phyloP scores from a whole-genome alignment of 2,888 invertebrate genomes.

The Amaurobius ferox region DNA sequence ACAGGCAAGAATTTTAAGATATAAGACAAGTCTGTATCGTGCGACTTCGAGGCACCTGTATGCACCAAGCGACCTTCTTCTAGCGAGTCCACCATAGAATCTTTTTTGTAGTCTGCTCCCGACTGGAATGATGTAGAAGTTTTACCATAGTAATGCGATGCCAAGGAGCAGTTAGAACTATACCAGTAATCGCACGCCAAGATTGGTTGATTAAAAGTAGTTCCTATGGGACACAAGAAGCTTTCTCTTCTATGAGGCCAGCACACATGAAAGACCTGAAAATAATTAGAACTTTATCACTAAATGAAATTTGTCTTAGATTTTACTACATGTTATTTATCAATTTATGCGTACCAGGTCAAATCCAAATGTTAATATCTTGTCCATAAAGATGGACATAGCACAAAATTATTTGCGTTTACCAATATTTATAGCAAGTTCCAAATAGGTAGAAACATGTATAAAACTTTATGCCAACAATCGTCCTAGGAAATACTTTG shows the following conservation, averaged over 20 bases:
- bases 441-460: too few species aligned
- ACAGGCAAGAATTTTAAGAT: conserved; percentile 32
- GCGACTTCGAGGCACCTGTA: not conserved
- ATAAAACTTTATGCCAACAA: too few species aligned
- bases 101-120: not conserved
- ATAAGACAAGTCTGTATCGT: not conserved
- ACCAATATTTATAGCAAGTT: too few species aligned
- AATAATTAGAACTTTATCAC: too few species aligned
- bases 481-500: too few species aligned
- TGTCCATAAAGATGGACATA: too few species aligned
- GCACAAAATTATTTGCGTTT: too few species aligned
- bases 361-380: too few species aligned
- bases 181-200: conserved; percentile 75
- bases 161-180: conserved; percentile 81
- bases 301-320: too few species aligned
- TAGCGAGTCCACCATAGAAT: not conserved
- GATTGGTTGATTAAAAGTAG: conserved; percentile 75
- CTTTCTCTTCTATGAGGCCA: conserved; percentile 77
- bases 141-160: conserved; percentile 82
- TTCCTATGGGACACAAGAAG: conserved; percentile 76
- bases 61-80: not conserved
- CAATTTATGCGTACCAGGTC: too few species aligned
- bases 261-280: conserved; percentile 75
- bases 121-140: conserved; percentile 13
- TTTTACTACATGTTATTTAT: too few species aligned